Conservation (phyloP, 2,797 vertebrate species). For the Trichosurus vulpecula region DNA sequence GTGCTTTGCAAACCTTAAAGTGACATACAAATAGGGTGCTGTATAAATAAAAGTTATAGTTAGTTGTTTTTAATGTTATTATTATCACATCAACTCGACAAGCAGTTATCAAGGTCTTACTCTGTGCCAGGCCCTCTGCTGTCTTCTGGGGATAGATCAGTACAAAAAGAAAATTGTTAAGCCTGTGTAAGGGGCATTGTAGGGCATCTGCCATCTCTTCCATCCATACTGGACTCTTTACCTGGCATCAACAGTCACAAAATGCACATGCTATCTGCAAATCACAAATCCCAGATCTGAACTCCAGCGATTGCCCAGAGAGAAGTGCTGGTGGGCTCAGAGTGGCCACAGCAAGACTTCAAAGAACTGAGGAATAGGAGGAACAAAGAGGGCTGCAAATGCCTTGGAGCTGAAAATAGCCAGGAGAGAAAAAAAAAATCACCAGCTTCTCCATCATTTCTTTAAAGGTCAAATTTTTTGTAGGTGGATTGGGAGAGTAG, state of each 20-base stretch:
- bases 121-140: background rate
- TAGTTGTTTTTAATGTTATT: conserved; percentile 83
- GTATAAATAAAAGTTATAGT: conserved; percentile 78
- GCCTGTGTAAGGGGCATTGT: background rate
- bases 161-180: background rate
- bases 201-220: background rate
- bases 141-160: background rate
- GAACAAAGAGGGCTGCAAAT: conserved; percentile 93
- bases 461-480: conserved; percentile 98
- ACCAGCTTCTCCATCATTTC: conserved; percentile 94
- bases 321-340: conserved; percentile 93
- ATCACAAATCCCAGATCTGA: conserved; percentile 94
- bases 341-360: conserved; percentile 92
- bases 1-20: background rate
- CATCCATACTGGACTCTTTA: conserved; percentile 79
- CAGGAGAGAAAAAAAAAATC: conserved; percentile 89
- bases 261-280: conserved; percentile 96
- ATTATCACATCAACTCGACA: background rate
- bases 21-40: background rate
- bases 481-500: conserved; percentile 93
- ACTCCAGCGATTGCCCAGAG: conserved; percentile 94
- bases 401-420: conserved; percentile 93
- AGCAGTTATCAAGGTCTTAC: background rate
- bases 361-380: conserved; percentile 94
- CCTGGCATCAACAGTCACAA: conserved; percentile 93